Evolutionary conservation across 2,888 invertebrate species (phyloP).

Genomic region (Mechanitis mazaeus): DNA sequence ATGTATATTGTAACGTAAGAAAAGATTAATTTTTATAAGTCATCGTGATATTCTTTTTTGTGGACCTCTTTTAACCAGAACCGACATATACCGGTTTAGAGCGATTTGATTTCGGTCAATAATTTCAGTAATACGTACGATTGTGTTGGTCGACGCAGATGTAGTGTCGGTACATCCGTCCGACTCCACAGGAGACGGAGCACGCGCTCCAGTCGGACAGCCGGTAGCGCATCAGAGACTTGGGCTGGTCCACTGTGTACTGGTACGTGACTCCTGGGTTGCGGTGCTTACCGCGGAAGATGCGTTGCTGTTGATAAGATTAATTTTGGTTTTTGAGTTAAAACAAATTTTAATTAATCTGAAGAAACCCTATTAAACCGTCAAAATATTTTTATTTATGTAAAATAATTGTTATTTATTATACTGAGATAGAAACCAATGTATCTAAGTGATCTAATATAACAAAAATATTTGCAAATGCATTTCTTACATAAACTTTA

Average conservation of each 20-base stretch:
- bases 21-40: too few species aligned
- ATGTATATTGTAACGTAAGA: too few species aligned
- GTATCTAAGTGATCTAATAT: background rate
- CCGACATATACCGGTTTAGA: too few species aligned
- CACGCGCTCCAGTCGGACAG: conserved; percentile 90
- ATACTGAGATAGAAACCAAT: too few species aligned
- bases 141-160: conserved; percentile 58
- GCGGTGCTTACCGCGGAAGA: conserved; percentile 82
- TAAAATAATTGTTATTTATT: too few species aligned
- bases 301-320: conserved; percentile 67
- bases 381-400: too few species aligned
- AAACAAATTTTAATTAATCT: background rate
- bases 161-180: conserved; percentile 75
- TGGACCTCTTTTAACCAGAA: too few species aligned
- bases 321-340: background rate
- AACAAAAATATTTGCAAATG: background rate
- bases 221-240: conserved; percentile 82
- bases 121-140: conserved; percentile 43
- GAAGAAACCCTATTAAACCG: too few species aligned
- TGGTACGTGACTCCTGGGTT: conserved; percentile 91
- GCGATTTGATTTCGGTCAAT: background rate
- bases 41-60: too few species aligned
- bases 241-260: conserved; percentile 81
- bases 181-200: conserved; percentile 86
- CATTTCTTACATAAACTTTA: conserved; percentile 85